Evolutionary conservation across 2,113 vertebrate genomes (phyloP).

Genomic region (Kryptolebias marmoratus): DNA sequence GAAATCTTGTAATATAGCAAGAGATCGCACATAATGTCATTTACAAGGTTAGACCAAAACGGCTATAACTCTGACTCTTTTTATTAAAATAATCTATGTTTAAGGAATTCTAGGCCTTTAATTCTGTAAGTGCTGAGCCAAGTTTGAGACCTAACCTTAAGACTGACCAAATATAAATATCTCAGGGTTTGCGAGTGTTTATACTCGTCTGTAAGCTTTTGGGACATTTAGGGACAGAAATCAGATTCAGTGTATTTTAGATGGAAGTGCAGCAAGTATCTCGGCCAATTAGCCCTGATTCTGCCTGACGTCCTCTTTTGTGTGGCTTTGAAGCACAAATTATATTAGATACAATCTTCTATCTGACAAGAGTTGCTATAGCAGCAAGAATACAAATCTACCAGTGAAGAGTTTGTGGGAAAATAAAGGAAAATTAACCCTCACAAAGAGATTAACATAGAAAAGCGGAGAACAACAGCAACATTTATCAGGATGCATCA

Average conservation of each 20-base stretch:
- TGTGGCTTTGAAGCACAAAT: constrained; percentile 41
- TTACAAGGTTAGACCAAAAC: no score
- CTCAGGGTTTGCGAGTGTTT: not conserved
- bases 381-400: constrained; percentile 37
- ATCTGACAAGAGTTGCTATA: constrained; percentile 44
- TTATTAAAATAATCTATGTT: no score
- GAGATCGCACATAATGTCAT: no score
- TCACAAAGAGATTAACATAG: not conserved
- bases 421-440: not conserved
- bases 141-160: not conserved
- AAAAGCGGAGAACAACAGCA: not conserved
- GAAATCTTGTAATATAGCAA: no score
- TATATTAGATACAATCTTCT: constrained; percentile 13
- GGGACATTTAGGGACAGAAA: not conserved
- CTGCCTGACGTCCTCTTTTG: constrained; percentile 20
- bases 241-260: not conserved
- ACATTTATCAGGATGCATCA: not conserved
- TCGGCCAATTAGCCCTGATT: constrained; percentile 34
- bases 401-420: constrained; percentile 13
- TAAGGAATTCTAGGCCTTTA: no score
- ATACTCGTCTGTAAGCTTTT: not conserved
- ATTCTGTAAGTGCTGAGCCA: no score
- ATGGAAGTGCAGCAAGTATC: constrained; percentile 1
- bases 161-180: not conserved
- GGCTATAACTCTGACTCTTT: no score